Evolutionary conservation across 2,113 vertebrate genomes (phyloP), one percentile per base, ranked within the genome.

Genomic region (Corapipo altera): DNA sequence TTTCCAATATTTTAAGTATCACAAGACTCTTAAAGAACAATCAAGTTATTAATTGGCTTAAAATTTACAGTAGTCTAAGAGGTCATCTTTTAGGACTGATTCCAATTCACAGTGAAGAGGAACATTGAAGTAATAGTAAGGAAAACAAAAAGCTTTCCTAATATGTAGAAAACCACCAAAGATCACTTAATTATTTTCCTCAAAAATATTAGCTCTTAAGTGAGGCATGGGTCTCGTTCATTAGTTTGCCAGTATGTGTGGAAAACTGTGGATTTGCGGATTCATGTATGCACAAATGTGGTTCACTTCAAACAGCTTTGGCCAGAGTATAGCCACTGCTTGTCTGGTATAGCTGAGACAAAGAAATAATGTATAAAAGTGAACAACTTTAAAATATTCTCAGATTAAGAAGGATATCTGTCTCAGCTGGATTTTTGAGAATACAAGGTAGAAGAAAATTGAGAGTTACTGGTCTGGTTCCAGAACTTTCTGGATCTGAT

Each of bases 21-120:
- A 37, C 0, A 0, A 51, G n/a, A 37, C 26, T 82, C 21, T 54
- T 70, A 70, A 57, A 57, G 28, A 91, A 24, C 8, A 35, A 15
- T 69, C 4, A 24, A n/a, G 20, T 64, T 79, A 66, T 27, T 81
- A 86, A 89, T 71, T 85, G 54, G 13, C 12, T 91, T 79, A 62
- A 74, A 84, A 12, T 64, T 86, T 33, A 65, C 32, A 51, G 14
- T 69, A 75, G 32, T 85, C 19, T 48, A 75, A 82, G 54, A 58
- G 52, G 12, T 69, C 5, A 15, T 57, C n/a, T 58, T 89, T 74
- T 78, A 88, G 49, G 32, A 58, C 41, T 1, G 0, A 70, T 84
- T 89, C 49, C 37, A 75, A 15, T 57, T 61, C 9, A 10, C 4
- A 39, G 28, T 61, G 20, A 48, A 67, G 39, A 9, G 33, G 35